Evolutionary conservation across 1,140 invertebrate species (phyloP), one percentile per base, ranked within the genome.

Genomic region (Spodoptera frugiperda): DNA sequence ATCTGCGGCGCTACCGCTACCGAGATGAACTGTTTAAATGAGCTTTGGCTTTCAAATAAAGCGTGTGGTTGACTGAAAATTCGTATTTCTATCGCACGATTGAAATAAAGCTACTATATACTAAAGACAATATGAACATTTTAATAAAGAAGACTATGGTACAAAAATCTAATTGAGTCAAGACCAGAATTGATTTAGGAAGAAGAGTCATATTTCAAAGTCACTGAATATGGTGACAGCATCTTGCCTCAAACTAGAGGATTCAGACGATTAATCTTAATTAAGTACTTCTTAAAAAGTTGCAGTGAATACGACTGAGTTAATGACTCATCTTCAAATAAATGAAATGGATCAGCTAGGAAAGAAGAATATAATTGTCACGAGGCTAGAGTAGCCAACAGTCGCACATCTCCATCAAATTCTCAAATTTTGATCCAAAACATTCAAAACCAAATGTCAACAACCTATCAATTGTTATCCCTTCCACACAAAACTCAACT

Each of bases 381-480:
- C n/a, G 57, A 59, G 19, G 30, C 55, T 30, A 15, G 14, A 63
- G 48, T 63, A 63, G 33, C 54, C 15, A 63, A 63, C 25, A 2
- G 33, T 53, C 21, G 33, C 30, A 70, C 68, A 51, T 19, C 17
- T 19, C 44, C 17, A 65, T 65, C 44, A 48, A 44, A 14, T 71
- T 19, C 33, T 55, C 11, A 25, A 71, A 55, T 53, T 54, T 54
- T 53, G 33, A 9, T 21, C 19, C 33, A 49, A 54, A 71, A 71
- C 68, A 55, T 44, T 68, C 9, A 68, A 68, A 68, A 21, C 2
- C 14, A 55, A 71, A 39, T 71, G 68, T 71, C 68, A 55, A 55
- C 68, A 71, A 71, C 53, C 68, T 21, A 46, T 71, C 68, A 44
- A 71, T 71, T 71, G 68, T 55, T 44, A 54, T n/a, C 12, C 10